phyloP scores from a whole-genome alignment of 2,888 invertebrate genomes.

The Acronicta leporina region DNA sequence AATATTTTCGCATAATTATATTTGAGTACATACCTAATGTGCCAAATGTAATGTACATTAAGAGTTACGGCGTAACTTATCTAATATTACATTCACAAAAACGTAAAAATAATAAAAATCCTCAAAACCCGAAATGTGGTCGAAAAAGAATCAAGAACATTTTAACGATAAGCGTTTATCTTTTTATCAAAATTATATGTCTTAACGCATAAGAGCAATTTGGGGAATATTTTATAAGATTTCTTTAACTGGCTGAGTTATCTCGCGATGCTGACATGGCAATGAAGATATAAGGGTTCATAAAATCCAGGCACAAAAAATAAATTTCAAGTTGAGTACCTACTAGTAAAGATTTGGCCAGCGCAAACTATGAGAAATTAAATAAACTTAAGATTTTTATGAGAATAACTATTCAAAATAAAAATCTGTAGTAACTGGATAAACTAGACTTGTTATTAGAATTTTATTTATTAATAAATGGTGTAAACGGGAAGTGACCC shows the following conservation, averaged over 20 bases:
- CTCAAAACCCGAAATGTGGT: background rate
- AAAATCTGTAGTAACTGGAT: too few relatives aligned
- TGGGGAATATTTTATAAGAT: slow-evolving; percentile 19
- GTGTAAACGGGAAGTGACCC: too few relatives aligned
- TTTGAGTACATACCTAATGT: slow-evolving; percentile 1
- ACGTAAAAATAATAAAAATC: slow-evolving; percentile 19
- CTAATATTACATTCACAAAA: slow-evolving; percentile 23
- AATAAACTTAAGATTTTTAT: background rate
- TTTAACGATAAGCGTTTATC: slow-evolving; percentile 28
- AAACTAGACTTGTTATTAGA: too few relatives aligned
- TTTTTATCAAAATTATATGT: slow-evolving; percentile 24
- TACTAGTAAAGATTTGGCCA: too few relatives aligned
- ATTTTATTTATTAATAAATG: too few relatives aligned
- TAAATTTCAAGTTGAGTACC: background rate
- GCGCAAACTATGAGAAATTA: background rate
- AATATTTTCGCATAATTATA: slow-evolving; percentile 20
- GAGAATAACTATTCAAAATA: too few relatives aligned
- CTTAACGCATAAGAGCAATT: slow-evolving; percentile 10
- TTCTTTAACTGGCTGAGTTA: slow-evolving; percentile 10
- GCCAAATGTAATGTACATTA: background rate
- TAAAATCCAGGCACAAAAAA: background rate
- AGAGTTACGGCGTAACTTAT: slow-evolving; percentile 13
- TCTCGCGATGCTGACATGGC: slow-evolving; percentile 10
- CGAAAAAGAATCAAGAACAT: slow-evolving; percentile 15
- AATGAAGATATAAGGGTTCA: slow-evolving; percentile 14